Percentiles rank a stretch among this genome's conserved stretches.
phyloP scores from a whole-genome alignment of 1,140 invertebrate genomes.

The Artemia franciscana region DNA sequence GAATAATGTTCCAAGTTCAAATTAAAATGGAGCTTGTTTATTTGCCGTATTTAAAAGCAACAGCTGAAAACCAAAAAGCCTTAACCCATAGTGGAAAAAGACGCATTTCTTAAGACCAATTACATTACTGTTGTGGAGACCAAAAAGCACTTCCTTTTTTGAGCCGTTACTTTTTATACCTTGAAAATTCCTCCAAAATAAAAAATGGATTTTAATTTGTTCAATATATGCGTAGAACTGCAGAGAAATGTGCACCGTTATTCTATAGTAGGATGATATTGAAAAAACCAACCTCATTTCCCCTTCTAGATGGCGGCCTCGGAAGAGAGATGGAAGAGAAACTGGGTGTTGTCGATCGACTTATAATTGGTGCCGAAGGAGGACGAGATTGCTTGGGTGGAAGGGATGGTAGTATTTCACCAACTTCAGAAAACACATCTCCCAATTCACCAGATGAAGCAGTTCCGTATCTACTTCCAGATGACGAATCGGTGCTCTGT shows the following conservation, averaged over 20 bases:
- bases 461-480: background rate
- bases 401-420: constrained; percentile 34
- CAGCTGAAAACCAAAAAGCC: too few species aligned
- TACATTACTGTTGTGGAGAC: too few species aligned
- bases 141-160: too few species aligned
- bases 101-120: too few species aligned
- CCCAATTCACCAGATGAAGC: constrained; percentile 29
- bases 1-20: too few species aligned
- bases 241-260: too few species aligned
- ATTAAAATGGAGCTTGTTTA: too few species aligned
- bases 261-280: constrained; percentile 7
- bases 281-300: constrained; percentile 13
- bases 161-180: too few species aligned
- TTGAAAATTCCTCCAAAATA: too few species aligned
- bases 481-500: background rate
- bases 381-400: constrained; percentile 28
- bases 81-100: too few species aligned
- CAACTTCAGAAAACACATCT: constrained; percentile 58
- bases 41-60: too few species aligned
- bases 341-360: constrained; percentile 26
- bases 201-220: constrained; percentile 14
- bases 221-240: too few species aligned
- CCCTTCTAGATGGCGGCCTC: constrained; percentile 45
- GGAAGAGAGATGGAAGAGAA: constrained; percentile 51
- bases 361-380: constrained; percentile 24